phyloP scores from a whole-genome alignment of 2,888 invertebrate genomes.

The Euzophera pinguis region DNA sequence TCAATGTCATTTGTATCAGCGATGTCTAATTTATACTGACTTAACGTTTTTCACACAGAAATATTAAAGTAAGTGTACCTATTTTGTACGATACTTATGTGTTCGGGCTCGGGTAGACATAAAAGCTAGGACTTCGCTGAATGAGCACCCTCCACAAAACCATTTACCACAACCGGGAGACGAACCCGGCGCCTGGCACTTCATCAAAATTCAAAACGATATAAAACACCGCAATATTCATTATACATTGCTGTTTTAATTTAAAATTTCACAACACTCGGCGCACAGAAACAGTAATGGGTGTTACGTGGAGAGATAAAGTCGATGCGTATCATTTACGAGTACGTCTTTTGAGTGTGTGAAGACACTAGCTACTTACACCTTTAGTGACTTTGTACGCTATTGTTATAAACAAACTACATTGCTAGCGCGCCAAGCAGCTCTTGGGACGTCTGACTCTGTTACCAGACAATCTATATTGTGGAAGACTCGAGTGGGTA shows the following conservation, averaged over 20 bases:
- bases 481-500: slow-evolving; percentile 17
- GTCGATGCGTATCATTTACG: slow-evolving; percentile 22
- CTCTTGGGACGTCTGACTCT: slow-evolving; percentile 27
- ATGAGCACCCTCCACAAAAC: slow-evolving; percentile 38
- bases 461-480: slow-evolving; percentile 42
- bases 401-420: slow-evolving; percentile 52
- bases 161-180: slow-evolving; percentile 39
- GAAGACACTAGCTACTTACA: slow-evolving; percentile 40
- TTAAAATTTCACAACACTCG: slow-evolving; percentile 13
- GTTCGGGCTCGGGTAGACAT: slow-evolving; percentile 26
- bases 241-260: slow-evolving; percentile 31
- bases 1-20: not conserved
- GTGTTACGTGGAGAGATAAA: slow-evolving; percentile 18
- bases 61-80: not conserved
- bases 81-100: not conserved
- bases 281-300: slow-evolving; percentile 25
- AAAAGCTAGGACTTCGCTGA: slow-evolving; percentile 33
- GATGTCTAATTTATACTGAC: slow-evolving; percentile 1
- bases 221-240: slow-evolving; percentile 18
- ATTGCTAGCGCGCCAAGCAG: slow-evolving; percentile 41
- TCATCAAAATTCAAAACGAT: slow-evolving; percentile 23
- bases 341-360: slow-evolving; percentile 26
- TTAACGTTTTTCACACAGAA: not conserved
- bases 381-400: slow-evolving; percentile 27
- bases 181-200: slow-evolving; percentile 26